Evolutionary conservation across 1,140 invertebrate genomes (phyloP).

Genomic region (Whitmania pigra): DNA sequence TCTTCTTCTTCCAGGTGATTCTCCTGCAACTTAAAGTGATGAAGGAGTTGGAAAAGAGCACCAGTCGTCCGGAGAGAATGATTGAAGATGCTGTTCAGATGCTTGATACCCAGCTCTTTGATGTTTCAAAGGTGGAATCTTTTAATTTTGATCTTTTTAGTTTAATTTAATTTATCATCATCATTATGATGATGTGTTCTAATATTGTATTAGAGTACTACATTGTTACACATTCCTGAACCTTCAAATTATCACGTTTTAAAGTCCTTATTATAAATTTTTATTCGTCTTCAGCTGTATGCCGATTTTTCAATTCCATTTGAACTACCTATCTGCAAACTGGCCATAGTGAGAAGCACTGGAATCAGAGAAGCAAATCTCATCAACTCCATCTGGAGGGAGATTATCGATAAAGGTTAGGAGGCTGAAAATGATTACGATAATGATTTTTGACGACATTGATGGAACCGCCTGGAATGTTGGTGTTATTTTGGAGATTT

Average conservation of each 20-base stretch:
- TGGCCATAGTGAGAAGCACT: constrained; percentile 49
- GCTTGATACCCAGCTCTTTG: constrained; percentile 48
- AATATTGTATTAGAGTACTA: too few species aligned
- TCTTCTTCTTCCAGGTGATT: constrained; percentile 47
- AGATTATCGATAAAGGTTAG: constrained; percentile 48
- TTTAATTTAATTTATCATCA: too few species aligned
- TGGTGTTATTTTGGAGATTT: not conserved
- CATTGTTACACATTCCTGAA: not conserved
- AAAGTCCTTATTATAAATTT: not conserved
- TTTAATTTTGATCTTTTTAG: too few species aligned
- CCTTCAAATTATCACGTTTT: not conserved
- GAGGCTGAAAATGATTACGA: constrained; percentile 18
- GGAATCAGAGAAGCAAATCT: constrained; percentile 45
- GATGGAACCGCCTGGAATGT: not conserved
- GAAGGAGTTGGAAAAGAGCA: constrained; percentile 49
- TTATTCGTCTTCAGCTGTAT: constrained; percentile 52
- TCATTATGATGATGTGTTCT: not conserved
- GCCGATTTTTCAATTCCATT: constrained; percentile 46
- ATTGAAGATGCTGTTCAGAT: constrained; percentile 36
- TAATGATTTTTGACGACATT: too few species aligned
- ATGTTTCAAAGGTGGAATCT: constrained; percentile 47
- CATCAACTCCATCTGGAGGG: constrained; percentile 47
- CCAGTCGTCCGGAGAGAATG: constrained; percentile 20
- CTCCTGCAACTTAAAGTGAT: constrained; percentile 60
- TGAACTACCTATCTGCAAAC: constrained; percentile 45